Conservation (phyloP, 2,888 invertebrate genomes). For the Perizoma affinitatum region DNA sequence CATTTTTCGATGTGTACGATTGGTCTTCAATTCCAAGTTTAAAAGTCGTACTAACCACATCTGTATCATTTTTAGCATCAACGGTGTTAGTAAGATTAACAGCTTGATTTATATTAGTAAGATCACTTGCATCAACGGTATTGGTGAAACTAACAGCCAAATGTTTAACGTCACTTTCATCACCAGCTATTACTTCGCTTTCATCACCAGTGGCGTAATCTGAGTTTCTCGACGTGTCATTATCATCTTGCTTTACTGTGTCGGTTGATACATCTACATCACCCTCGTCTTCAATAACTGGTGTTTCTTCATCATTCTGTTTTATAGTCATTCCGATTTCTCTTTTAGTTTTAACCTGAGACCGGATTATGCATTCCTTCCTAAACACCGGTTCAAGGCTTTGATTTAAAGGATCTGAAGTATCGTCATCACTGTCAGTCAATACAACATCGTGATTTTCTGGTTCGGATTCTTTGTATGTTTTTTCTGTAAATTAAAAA, state of each 20-base stretch:
- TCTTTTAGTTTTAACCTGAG: slow-evolving; percentile 36
- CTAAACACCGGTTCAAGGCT: slow-evolving; percentile 69
- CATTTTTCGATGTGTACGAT: slow-evolving; percentile 3
- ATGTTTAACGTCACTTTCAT: slow-evolving; percentile 31
- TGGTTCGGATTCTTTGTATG: slow-evolving; percentile 43
- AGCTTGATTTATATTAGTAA: slow-evolving; percentile 2
- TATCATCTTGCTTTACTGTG: slow-evolving; percentile 44
- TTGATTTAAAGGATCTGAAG: slow-evolving; percentile 57
- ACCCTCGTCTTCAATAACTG: slow-evolving; percentile 37
- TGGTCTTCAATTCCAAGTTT: not conserved
- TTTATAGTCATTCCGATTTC: too few species aligned
- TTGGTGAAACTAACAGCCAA: slow-evolving; percentile 8
- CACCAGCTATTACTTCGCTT: slow-evolving; percentile 31
- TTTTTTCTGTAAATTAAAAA: slow-evolving; percentile 56
- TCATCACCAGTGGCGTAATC: slow-evolving; percentile 38
- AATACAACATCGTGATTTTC: slow-evolving; percentile 48
- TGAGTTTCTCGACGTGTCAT: slow-evolving; percentile 37
- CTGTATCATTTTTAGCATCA: slow-evolving; percentile 10
- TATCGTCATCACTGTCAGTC: slow-evolving; percentile 59
- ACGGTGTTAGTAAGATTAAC: slow-evolving; percentile 1
- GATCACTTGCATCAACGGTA: slow-evolving; percentile 15
- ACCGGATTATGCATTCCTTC: slow-evolving; percentile 55
- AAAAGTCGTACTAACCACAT: not conserved
- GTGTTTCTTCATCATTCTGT: slow-evolving; percentile 17
- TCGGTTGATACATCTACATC: slow-evolving; percentile 47